Conservation (phyloP, 2,888 invertebrate species). For the Hirtodrosophila confusa region DNA sequence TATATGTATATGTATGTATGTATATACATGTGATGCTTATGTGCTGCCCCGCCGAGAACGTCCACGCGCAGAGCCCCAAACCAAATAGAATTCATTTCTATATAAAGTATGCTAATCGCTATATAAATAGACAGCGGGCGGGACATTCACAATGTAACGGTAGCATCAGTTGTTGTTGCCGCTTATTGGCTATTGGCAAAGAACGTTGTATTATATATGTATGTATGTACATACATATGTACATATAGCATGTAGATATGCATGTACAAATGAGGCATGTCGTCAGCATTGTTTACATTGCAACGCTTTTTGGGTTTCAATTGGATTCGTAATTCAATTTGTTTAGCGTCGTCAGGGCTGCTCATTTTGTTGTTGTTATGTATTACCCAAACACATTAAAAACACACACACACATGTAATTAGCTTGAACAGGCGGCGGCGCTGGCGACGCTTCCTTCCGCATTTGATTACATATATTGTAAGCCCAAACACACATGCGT, state of each 20-base stretch:
- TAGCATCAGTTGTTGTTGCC: conserved; percentile 15
- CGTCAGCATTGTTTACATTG: conserved; percentile 38
- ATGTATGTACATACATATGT: conserved; percentile 1
- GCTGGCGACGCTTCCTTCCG: conserved; percentile 23
- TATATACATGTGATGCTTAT: not conserved
- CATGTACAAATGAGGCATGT: not conserved
- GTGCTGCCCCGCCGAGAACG: conserved; percentile 10
- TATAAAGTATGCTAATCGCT: conserved; percentile 48
- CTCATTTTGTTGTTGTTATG: conserved; percentile 21
- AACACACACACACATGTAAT: conserved; percentile 6
- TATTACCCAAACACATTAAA: conserved; percentile 9
- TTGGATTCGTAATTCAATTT: conserved; percentile 46
- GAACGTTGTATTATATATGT: not conserved
- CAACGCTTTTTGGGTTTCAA: conserved; percentile 13
- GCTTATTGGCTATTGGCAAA: conserved; percentile 6
- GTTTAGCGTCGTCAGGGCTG: conserved; percentile 16
- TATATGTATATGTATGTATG: conserved; percentile 1
- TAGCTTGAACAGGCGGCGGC: not conserved
- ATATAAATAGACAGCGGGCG: conserved; percentile 50
- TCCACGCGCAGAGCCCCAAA: not conserved
- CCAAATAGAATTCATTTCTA: conserved; percentile 31
- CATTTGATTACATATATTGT: conserved; percentile 12
- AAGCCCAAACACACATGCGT: not conserved
- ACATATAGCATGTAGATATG: not conserved
- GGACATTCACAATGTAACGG: conserved; percentile 17